Base-by-base conservation (phyloP, 2,113 vertebrate genomes). In the Nothoprocta pentlandii region DNA sequence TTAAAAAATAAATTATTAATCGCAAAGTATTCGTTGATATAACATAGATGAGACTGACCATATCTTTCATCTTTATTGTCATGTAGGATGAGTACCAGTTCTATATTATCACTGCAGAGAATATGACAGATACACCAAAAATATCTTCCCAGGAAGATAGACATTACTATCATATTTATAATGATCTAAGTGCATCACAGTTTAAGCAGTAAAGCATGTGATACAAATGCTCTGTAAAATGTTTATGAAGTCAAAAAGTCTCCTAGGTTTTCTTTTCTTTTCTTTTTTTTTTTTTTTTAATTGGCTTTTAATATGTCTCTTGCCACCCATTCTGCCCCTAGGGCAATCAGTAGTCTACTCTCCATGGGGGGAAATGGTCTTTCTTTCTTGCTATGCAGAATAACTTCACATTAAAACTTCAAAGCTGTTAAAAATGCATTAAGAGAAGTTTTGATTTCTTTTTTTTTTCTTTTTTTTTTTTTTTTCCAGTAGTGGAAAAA, bases 401-500 rank as follows among this genome's bases (percentile, higher is more conserved):
- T 87, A 95, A 91, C 73, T 87, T 83, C 44, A 79, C 36, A 78
- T 74, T 69, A 68, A 85, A 93, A 84, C 47, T 88, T 90, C 66
- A 95, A 94, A 94, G 64, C 46, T 42, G 8, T 84, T 91, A 93
- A 89, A 91, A 53, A 74, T 42, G 69, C 28, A 89, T 67, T 80
- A 69, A 54, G 34, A 82, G 26, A 80, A 89, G 26, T 92, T 76
- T 12, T 89, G 90, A 93, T 84, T 85, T 85, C 64, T 83, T 94
- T 90, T 19, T 84, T 80, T 85, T 69, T 83, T 94, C 47, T 82
- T 64, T 89, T 83, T 94, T 56, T 82, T 64, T 89, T 89, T 91
- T 89, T 78, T 30, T 91, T 95, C 87, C 30, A 82, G 53, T 46
- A 53, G 6, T 51, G 34, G n/a, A 4, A 86, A 94, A 90, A 8